Evolutionary conservation across 2,797 vertebrate species (phyloP).

Genomic region (Neomorphus geoffroyi): DNA sequence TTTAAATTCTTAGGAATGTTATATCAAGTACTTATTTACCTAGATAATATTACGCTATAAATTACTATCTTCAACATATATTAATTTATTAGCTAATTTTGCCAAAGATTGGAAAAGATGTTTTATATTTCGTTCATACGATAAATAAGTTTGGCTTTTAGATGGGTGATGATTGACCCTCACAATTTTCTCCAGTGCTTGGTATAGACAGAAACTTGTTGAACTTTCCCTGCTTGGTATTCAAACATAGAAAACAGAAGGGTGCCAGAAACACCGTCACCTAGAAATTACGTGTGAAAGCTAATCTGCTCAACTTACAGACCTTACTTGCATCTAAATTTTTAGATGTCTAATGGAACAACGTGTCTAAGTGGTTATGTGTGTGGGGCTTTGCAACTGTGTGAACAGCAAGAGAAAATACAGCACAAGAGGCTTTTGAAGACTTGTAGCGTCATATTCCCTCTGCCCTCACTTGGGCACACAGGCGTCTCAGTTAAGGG

Average conservation of each 20-base stretch:
- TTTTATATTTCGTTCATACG: neutral
- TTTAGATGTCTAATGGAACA: neutral
- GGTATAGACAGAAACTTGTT: neutral
- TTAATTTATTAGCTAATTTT: neutral
- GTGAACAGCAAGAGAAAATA: neutral
- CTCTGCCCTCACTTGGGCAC: neutral
- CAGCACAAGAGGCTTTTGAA: neutral
- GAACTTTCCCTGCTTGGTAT: neutral
- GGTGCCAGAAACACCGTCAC: neutral
- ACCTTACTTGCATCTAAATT: neutral
- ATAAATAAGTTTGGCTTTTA: neutral
- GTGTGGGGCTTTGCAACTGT: neutral
- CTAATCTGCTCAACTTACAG: neutral
- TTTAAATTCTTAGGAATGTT: neutral
- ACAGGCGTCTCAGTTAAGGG: accelerated
- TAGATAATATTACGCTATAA: neutral
- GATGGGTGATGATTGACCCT: neutral
- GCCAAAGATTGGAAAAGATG: neutral
- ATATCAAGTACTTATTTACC: neutral
- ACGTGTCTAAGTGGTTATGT: too few species aligned
- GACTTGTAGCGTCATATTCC: neutral
- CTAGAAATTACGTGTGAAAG: neutral
- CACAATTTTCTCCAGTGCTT: neutral
- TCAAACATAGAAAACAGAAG: neutral
- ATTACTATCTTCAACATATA: neutral